Conservation (phyloP, 2,113 vertebrate genomes). For the rat (Rattus norvegicus) region GRCr8 NC_086032.1:91112001-91112500, state of each 20-base stretch:
- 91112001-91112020: too few species aligned
- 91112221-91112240: background rate
- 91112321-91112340: fast-evolving
- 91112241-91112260: background rate
- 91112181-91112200: background rate
- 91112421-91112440: fast-evolving
- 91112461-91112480: fast-evolving
- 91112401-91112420: fast-evolving
- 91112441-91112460: fast-evolving
- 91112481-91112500: fast-evolving
- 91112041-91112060: background rate
- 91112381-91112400: fast-evolving
- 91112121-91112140: background rate
- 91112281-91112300: too few species aligned
- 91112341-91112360: fast-evolving
- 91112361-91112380: too few species aligned
- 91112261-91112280: fast-evolving
- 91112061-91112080: background rate
- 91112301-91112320: background rate
- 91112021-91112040: background rate
- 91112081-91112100: too few species aligned
- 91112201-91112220: fast-evolving
- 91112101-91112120: background rate
- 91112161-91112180: too few species aligned
- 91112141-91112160: background rate